Evolutionary conservation across 2,888 invertebrate species (phyloP).

Genomic region (Clepsis dumicolana): DNA sequence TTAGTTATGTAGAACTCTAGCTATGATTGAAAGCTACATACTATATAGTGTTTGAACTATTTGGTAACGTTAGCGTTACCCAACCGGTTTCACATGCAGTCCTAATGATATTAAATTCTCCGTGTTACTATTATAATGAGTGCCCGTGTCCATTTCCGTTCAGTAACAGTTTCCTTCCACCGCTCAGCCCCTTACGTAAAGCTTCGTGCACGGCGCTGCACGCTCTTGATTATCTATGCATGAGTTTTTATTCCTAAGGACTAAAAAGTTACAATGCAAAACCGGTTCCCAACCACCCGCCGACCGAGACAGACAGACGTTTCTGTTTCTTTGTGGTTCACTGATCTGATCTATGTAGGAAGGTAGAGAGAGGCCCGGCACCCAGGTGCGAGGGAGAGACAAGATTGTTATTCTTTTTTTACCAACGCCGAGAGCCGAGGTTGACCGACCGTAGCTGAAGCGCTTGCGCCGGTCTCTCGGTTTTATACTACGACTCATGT

Average conservation of each 20-base stretch:
- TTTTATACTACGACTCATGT: conserved; percentile 59
- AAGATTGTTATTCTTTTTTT: conserved; percentile 57
- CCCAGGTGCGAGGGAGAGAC: conserved; percentile 63
- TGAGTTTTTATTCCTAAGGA: conserved; percentile 75
- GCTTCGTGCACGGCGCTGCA: conserved; percentile 59
- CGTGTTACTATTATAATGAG: conserved; percentile 59
- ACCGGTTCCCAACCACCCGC: conserved; percentile 71
- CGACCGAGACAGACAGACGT: conserved; percentile 69
- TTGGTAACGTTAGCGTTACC: neutral
- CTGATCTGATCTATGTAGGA: conserved; percentile 70
- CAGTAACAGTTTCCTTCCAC: conserved; percentile 78
- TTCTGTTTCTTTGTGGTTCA: conserved; percentile 82
- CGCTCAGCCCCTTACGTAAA: conserved; percentile 63
- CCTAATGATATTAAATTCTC: conserved; percentile 54
- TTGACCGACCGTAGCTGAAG: conserved; percentile 63
- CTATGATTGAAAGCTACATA: neutral
- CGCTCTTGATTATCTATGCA: conserved; percentile 74
- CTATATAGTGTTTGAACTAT: neutral
- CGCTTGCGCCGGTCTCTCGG: conserved; percentile 66
- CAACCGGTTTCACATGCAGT: conserved; percentile 25
- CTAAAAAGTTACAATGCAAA: conserved; percentile 73
- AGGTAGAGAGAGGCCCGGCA: conserved; percentile 33
- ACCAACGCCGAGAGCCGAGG: conserved; percentile 57
- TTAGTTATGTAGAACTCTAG: neutral
- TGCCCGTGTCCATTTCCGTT: conserved; percentile 76